These are phyloP conservation scores for Lepeophtheirus nordmannii DNA, from an alignment of 2,888 invertebrate genomes.

Conservation along the genomic window DNA sequence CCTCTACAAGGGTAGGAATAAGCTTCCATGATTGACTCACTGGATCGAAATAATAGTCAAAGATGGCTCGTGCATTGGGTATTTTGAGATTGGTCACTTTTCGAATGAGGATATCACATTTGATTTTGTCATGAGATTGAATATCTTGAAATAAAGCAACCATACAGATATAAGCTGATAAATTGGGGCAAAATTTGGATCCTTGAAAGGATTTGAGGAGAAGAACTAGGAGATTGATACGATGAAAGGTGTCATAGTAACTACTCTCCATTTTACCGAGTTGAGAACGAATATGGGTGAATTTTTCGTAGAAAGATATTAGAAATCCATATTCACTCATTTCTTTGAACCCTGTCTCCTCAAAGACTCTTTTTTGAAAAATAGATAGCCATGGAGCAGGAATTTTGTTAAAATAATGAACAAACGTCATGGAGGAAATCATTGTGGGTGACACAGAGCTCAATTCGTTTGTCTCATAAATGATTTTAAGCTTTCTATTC, in stretches of 20 bases:
- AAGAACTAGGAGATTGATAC: constrained; percentile 1
- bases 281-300: not conserved
- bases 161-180: not conserved
- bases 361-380: not conserved
- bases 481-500: not conserved
- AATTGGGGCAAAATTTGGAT: not conserved
- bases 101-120: not conserved
- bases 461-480: not conserved
- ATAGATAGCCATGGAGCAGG: not conserved
- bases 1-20: not conserved
- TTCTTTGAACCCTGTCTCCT: not conserved
- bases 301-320: not conserved
- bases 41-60: not conserved
- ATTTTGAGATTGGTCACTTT: not conserved
- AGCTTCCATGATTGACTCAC: not conserved
- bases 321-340: not conserved
- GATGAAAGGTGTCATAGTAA: not conserved
- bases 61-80: not conserved
- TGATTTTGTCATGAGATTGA: not conserved
- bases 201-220: not conserved
- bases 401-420: not conserved
- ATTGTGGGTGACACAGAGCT: not conserved
- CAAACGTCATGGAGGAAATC: not conserved
- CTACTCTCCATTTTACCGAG: not conserved
- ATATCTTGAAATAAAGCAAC: not conserved